Conservation (phyloP, 2,113 vertebrate genomes). For the Mesitornis unicolor region DNA sequence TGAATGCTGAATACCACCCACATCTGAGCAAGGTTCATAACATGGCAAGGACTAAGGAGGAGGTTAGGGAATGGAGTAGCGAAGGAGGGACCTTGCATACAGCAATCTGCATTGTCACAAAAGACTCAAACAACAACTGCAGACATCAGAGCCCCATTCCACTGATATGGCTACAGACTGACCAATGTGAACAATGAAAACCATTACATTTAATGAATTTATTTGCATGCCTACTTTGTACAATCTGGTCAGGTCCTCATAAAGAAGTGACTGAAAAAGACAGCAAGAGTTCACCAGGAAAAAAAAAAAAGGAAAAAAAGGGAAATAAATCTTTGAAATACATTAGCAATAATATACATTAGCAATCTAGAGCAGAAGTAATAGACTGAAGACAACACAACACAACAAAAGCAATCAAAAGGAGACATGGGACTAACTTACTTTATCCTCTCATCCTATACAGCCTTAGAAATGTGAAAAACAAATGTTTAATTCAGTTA, state of each 20-base stretch:
- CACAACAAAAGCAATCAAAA: neutral
- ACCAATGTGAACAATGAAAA: neutral
- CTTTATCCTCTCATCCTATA: neutral
- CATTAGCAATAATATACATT: neutral
- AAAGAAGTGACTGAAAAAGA: neutral
- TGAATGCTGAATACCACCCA: neutral
- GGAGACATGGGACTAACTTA: neutral
- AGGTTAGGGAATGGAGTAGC: neutral
- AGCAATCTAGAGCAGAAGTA: neutral
- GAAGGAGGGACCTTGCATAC: neutral
- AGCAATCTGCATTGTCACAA: neutral
- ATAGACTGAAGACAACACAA: neutral
- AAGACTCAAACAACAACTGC: neutral
- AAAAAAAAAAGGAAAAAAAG: neutral
- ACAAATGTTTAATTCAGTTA: neutral
- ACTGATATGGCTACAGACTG: neutral
- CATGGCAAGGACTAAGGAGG: neutral
- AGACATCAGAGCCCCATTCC: neutral
- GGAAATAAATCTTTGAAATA: neutral
- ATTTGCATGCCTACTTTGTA: neutral
- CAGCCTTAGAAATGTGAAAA: neutral
- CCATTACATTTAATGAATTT: neutral
- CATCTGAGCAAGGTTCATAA: neutral
- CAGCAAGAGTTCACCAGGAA: neutral
- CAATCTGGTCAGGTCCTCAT: neutral